phyloP scores from a whole-genome alignment of 2,888 invertebrate species.

The Dynastes grantii region DNA sequence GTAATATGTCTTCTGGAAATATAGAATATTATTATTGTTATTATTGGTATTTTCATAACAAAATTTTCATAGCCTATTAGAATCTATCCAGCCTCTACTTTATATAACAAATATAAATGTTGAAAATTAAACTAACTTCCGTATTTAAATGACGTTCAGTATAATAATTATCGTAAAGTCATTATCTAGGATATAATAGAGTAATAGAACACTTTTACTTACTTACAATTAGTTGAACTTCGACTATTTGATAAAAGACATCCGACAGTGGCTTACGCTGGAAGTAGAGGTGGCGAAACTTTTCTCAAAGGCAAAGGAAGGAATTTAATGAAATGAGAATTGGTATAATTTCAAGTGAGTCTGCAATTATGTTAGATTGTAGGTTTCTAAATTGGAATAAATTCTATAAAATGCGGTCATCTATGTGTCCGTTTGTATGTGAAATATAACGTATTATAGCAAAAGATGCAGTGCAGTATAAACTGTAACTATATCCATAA shows the following conservation, averaged over 20 bases:
- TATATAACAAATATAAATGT: too few species aligned
- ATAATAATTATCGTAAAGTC: too few species aligned
- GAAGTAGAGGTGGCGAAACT: neutral
- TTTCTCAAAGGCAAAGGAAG: neutral
- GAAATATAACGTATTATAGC: neutral
- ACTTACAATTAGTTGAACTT: conserved; percentile 18
- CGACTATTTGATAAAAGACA: neutral
- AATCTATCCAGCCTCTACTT: too few species aligned
- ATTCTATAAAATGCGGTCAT: conserved; percentile 8
- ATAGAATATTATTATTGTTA: too few species aligned
- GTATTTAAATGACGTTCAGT: too few species aligned
- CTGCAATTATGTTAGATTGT: conserved; percentile 3
- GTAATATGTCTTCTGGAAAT: too few species aligned
- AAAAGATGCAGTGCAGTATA: neutral
- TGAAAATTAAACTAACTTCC: too few species aligned
- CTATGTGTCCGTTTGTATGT: neutral
- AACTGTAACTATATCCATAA: neutral
- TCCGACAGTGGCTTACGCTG: neutral
- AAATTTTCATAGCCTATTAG: too few species aligned
- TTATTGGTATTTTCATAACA: too few species aligned
- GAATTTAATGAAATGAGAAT: conserved; percentile 8
- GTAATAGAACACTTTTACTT: neutral
- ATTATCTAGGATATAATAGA: neutral
- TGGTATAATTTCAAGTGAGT: neutral
- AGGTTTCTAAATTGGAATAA: conserved; percentile 21